Conservation (phyloP, 2,797 vertebrate species). For the Carduelis carduelis region DNA sequence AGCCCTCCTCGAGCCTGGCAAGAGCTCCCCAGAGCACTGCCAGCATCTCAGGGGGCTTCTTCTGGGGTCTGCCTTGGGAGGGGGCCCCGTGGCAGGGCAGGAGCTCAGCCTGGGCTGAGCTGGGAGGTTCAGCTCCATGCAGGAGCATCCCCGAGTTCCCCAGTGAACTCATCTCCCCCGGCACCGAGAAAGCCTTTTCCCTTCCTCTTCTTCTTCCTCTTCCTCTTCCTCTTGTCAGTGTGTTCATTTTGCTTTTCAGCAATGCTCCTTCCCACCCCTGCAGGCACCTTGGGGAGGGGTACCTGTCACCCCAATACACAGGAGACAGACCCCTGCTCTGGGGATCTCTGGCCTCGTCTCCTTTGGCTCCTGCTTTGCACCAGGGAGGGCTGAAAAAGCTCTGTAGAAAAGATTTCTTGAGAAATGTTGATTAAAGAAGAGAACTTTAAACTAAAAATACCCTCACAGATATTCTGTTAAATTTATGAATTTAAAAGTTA, state of each 20-base stretch:
- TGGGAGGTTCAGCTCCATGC: rapidly evolving
- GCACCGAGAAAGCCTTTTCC: background rate
- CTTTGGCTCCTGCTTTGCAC: background rate
- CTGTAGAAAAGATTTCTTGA: background rate
- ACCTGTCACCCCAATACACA: background rate
- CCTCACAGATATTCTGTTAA: background rate
- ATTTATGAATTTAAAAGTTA: background rate
- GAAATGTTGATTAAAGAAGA: background rate
- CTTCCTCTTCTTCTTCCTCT: background rate
- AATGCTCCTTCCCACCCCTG: conserved; percentile 1
- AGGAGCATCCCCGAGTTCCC: background rate
- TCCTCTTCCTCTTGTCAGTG: background rate
- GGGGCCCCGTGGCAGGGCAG: background rate
- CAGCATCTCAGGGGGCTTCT: background rate
- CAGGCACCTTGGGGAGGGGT: rapidly evolving
- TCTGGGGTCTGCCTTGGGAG: background rate
- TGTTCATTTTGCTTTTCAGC: conserved; percentile 50
- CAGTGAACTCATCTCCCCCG: background rate
- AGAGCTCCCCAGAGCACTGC: background rate
- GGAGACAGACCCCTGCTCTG: background rate
- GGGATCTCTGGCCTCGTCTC: background rate
- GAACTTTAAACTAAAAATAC: background rate
- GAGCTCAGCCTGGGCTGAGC: background rate
- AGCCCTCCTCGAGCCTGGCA: rapidly evolving
- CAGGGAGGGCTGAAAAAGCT: background rate